Base-by-base conservation (phyloP, 2,113 vertebrate genomes). In the Camelus bactrianus region DNA sequence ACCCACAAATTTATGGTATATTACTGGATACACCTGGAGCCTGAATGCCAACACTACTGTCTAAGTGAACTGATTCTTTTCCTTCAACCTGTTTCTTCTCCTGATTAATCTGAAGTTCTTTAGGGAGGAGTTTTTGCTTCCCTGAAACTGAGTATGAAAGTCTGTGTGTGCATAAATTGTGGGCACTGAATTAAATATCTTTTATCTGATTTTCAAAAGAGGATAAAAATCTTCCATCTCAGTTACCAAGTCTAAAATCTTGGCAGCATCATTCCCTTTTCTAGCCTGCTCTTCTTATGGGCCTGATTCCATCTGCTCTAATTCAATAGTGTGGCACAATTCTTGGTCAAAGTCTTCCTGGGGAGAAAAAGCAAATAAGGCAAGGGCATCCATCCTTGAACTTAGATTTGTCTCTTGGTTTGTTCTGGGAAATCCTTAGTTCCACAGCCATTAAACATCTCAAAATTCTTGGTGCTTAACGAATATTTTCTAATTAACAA, bases 151-250 rank as follows among this genome's bases (percentile, higher is more conserved):
- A 85, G 13, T 26, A 7, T 52, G 69, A 88, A 91, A 76, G 20
- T 91, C n/a, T 56, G 1, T 46, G 5, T 80, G 30, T 77, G 54
- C 9, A 75, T 48, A 24, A 46, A 52, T 84, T 84, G n/a, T 64
- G 9, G 77, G n/a, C 17, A 79, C 69, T 93, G 73, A 83, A 60
- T 87, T 69, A 81, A 76, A 10, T 48, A 64, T 75, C n/a, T 65
- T 64, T 75, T 38, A 85, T 79, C 15, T 72, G 22, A 64, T 94
- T 97, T 94, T 76, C 42, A 75, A 82, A 93, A 58, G 20, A 69
- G 14, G 1, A 38, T 69, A 84, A 84, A 90, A 32, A 13, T 12
- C 14, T 65, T 52, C 50, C 19, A 54, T 94, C 46, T 97, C 73
- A 54, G 54, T 54, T 89, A 82, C 32, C 24, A 89, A 79, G 56